These are phyloP conservation scores for Neoitamus cyanurus DNA, from an alignment of 2,888 invertebrate species.

Conservation along the genomic window DNA sequence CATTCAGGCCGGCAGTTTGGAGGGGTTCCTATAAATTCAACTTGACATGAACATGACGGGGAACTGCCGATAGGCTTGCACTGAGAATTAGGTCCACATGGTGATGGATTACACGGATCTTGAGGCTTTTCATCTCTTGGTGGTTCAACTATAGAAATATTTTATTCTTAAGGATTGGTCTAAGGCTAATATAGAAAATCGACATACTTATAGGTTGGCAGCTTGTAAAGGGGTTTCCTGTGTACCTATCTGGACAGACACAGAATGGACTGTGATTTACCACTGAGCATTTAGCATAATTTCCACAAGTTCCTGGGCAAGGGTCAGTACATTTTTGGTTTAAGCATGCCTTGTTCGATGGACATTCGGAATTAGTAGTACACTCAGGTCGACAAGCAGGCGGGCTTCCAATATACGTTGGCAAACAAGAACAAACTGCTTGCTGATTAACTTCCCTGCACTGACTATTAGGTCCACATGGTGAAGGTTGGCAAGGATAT, in stretches of 20 bases:
- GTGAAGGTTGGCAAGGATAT: slow-evolving; percentile 71
- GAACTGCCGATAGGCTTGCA: slow-evolving; percentile 74
- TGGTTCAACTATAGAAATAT: slow-evolving; percentile 55
- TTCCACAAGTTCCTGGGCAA: slow-evolving; percentile 79
- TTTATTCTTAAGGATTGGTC: not conserved
- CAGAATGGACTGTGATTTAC: slow-evolving; percentile 82
- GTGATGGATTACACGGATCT: slow-evolving; percentile 74
- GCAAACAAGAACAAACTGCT: slow-evolving; percentile 77
- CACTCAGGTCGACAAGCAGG: slow-evolving; percentile 80
- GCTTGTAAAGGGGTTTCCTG: slow-evolving; percentile 76
- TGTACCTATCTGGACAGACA: slow-evolving; percentile 72
- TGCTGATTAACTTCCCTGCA: slow-evolving; percentile 74
- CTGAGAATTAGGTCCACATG: slow-evolving; percentile 73
- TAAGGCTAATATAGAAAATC: not conserved
- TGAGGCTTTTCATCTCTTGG: slow-evolving; percentile 57
- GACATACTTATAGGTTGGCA: slow-evolving; percentile 69
- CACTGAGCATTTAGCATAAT: slow-evolving; percentile 79
- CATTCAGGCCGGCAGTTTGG: slow-evolving; percentile 86
- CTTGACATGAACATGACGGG: slow-evolving; percentile 72
- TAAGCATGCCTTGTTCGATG: slow-evolving; percentile 76
- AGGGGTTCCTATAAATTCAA: slow-evolving; percentile 74
- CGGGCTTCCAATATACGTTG: slow-evolving; percentile 73
- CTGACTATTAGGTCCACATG: slow-evolving; percentile 74
- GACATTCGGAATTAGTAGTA: slow-evolving; percentile 77
- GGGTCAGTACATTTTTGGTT: slow-evolving; percentile 79